Percentiles rank a stretch among this genome's conserved stretches.
phyloP scores from a whole-genome alignment of 2,888 invertebrate species.

The Dromius quadrimaculatus region DNA sequence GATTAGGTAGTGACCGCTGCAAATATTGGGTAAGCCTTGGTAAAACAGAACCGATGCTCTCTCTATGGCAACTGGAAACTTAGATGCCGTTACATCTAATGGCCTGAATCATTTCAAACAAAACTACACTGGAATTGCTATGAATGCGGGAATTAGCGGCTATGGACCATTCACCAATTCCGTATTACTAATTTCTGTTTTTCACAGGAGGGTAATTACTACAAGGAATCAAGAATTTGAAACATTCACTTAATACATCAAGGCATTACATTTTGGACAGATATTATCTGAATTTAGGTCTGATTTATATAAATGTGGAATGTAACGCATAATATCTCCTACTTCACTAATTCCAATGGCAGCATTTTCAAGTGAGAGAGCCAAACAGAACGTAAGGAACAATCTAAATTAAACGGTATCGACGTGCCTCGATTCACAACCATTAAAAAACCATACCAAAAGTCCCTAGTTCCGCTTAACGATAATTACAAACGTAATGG shows the following conservation, averaged over 20 bases:
- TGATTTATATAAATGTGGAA: too few relatives aligned
- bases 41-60: not conserved
- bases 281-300: too few relatives aligned
- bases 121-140: too few relatives aligned
- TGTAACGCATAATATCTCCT: too few relatives aligned
- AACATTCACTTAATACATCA: too few relatives aligned
- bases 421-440: conserved; percentile 50
- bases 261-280: too few relatives aligned
- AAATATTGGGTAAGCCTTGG: conserved; percentile 5
- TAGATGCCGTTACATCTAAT: conserved; percentile 27
- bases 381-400: conserved; percentile 39
- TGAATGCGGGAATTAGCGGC: too few relatives aligned
- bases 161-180: too few relatives aligned
- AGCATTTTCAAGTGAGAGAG: conserved; percentile 38
- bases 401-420: conserved; percentile 42
- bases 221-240: too few relatives aligned
- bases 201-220: too few relatives aligned
- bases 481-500: conserved; percentile 48
- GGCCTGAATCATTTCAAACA: conserved; percentile 34
- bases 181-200: too few relatives aligned
- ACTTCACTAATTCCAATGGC: conserved; percentile 43
- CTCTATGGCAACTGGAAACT: conserved; percentile 1
- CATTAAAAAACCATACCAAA: conserved; percentile 49
- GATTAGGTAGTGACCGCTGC: conserved; percentile 9
- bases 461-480: conserved; percentile 43